Base-by-base conservation (phyloP, 2,113 vertebrate genomes). In the Bombycilla garrulus region DNA sequence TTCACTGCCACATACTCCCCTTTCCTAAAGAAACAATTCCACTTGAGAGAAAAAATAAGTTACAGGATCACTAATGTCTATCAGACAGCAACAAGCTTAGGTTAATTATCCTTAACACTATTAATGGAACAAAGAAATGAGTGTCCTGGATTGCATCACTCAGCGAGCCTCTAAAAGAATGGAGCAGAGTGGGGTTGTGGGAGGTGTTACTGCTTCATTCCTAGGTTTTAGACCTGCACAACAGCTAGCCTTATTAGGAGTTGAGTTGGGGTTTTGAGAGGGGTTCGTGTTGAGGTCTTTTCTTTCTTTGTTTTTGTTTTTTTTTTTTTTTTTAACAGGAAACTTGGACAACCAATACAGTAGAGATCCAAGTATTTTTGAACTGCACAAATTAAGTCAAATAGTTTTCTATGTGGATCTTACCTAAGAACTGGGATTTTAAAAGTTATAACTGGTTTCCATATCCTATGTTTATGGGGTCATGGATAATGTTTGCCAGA, bases 251-350 rank as follows among this genome's bases (percentile, higher is more conserved):
- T 60, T 60, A 54, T 25, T 40, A 36, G 54, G 18, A 31, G 5
- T 3, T 15, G 5, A 2, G 4, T 2, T 67, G 24, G 6, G 3
- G 6, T 44, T 51, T 45, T 20, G 10, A 31, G 3, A 6, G 3
- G 4, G 10, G 2, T 1, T 12, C 22, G 8, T 26, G 7, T 15
- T 33, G 15, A 2, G 29, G 8, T 24, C 2, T 29, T 21, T 24
- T 40, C 10, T 65, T 19, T 47, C 5, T 35, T 24, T 45, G 6
- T 24, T 54, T 13, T 20, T 22, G 5, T 20, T 29, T 6, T 14
- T 44, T n/a, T 15, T 4, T 7, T 16, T 28, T 66, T 48, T 77
- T 57, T 11, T 20, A 36, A 35, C 1, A 53, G 21, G 70, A 71
- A 38, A 42, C 25, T 53, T 61, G 15, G 5, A 6, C 3, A 48